Evolutionary conservation across 2,113 vertebrate species (phyloP).

Genomic region (Phocoena phocoena): DNA sequence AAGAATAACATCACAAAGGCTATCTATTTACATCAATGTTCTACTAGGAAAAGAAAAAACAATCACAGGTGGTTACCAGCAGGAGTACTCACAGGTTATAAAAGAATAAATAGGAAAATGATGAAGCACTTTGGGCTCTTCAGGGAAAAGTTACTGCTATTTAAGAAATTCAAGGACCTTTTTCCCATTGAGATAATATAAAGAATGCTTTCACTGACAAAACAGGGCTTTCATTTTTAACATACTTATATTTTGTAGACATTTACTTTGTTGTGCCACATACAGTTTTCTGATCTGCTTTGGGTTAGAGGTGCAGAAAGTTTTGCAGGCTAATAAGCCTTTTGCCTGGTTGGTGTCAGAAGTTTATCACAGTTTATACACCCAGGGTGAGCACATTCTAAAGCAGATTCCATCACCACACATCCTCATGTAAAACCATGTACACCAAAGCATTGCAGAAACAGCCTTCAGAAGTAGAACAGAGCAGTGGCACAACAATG

Average conservation of each 20-base stretch:
- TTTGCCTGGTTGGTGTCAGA: not conserved
- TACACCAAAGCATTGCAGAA: conserved; percentile 32
- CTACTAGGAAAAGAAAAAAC: conserved; percentile 4
- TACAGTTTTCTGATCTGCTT: not conserved
- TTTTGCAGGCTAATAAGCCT: conserved; percentile 26
- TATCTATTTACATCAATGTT: conserved; percentile 22
- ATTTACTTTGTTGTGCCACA: not conserved
- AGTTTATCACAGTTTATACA: conserved; percentile 38
- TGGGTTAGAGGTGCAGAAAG: not conserved
- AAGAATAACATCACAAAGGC: conserved; percentile 35
- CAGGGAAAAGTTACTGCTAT: not conserved
- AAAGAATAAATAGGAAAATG: conserved; percentile 28
- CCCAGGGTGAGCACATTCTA: conserved; percentile 13
- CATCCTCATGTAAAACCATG: conserved; percentile 7
- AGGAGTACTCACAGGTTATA: not conserved
- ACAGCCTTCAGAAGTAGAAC: conserved; percentile 50
- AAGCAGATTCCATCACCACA: conserved; percentile 54
- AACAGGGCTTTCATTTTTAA: not conserved
- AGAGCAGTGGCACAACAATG: conserved; percentile 35
- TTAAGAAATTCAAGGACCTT: conserved; percentile 36
- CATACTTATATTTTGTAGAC: not conserved
- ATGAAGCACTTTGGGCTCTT: not conserved
- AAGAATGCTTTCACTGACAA: conserved; percentile 31
- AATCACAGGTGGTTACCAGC: conserved; percentile 2
- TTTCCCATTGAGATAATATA: conserved; percentile 20